Evolutionary conservation across 2,888 invertebrate genomes (phyloP).

Genomic region (Drosophila setosimentum): DNA sequence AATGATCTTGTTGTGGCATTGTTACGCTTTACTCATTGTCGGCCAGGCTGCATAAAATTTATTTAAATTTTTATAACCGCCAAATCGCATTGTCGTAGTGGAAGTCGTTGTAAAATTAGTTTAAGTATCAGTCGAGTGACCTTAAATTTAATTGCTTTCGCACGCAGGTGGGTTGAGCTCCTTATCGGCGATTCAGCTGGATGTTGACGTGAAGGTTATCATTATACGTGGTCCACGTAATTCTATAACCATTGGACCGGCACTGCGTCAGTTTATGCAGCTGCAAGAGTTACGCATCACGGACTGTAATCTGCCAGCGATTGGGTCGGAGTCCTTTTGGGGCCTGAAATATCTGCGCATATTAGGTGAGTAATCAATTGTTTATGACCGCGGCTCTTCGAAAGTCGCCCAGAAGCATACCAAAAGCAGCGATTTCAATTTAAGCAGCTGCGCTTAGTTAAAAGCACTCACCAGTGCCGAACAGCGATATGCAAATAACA

Average conservation of each 20-base stretch:
- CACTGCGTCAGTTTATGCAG: slow-evolving; percentile 87
- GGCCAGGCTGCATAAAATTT: slow-evolving; percentile 35
- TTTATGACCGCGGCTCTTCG: slow-evolving; percentile 44
- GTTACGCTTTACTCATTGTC: slow-evolving; percentile 37
- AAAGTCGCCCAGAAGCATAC: slow-evolving; percentile 12
- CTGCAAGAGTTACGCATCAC: slow-evolving; percentile 91
- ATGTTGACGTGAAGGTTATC: slow-evolving; percentile 88
- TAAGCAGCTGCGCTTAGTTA: slow-evolving; percentile 67
- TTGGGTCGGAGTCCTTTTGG: slow-evolving; percentile 93
- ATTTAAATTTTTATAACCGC: slow-evolving; percentile 6
- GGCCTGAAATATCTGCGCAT: slow-evolving; percentile 88
- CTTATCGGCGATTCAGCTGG: slow-evolving; percentile 89
- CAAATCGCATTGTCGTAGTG: not conserved
- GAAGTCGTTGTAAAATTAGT: slow-evolving; percentile 18
- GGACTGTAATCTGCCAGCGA: slow-evolving; percentile 90
- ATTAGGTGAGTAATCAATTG: slow-evolving; percentile 83
- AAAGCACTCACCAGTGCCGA: slow-evolving; percentile 25
- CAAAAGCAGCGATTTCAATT: slow-evolving; percentile 64
- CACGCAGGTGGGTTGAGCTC: slow-evolving; percentile 88
- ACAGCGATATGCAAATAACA: slow-evolving; percentile 58
- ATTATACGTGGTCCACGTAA: slow-evolving; percentile 90
- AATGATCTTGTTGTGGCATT: slow-evolving; percentile 67
- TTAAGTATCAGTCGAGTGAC: slow-evolving; percentile 27
- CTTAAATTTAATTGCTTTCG: slow-evolving; percentile 24
- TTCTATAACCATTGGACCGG: slow-evolving; percentile 90